These are phyloP conservation scores for Chinchilla lanigera DNA, from an alignment of 2,113 vertebrate species.

Conservation along the genomic window DNA sequence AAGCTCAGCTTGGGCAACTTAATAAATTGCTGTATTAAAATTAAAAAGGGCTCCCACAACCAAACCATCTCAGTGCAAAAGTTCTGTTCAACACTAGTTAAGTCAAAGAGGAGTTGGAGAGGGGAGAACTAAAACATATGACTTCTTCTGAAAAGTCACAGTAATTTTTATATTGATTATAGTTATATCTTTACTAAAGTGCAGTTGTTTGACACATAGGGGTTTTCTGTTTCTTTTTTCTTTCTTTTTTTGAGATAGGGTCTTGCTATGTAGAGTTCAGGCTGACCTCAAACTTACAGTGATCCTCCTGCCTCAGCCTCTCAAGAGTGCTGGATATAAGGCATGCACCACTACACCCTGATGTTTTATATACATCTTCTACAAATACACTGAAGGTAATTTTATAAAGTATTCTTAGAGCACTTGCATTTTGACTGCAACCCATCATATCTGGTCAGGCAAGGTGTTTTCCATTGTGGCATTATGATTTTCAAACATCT, in stretches of 20 bases:
- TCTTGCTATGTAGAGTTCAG: not conserved
- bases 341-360: not conserved
- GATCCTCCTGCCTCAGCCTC: not conserved
- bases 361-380: not conserved
- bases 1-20: not conserved
- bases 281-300: too few species aligned
- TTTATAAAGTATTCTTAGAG: not conserved
- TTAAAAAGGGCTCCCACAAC: not conserved
- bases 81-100: not conserved
- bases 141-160: not conserved
- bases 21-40: not conserved
- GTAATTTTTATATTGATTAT: not conserved
- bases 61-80: not conserved
- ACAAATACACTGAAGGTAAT: not conserved
- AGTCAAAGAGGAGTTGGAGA: not conserved
- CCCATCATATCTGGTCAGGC: not conserved
- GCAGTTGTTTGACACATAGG: constrained; percentile 10
- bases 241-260: not conserved
- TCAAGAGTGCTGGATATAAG: not conserved
- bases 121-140: not conserved
- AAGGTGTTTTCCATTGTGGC: not conserved
- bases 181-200: constrained; percentile 38
- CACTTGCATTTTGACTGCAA: not conserved
- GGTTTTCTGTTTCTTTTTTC: not conserved
- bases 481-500: not conserved